Conservation (phyloP, 2,888 invertebrate species). For the Drosophila formosana region DNA sequence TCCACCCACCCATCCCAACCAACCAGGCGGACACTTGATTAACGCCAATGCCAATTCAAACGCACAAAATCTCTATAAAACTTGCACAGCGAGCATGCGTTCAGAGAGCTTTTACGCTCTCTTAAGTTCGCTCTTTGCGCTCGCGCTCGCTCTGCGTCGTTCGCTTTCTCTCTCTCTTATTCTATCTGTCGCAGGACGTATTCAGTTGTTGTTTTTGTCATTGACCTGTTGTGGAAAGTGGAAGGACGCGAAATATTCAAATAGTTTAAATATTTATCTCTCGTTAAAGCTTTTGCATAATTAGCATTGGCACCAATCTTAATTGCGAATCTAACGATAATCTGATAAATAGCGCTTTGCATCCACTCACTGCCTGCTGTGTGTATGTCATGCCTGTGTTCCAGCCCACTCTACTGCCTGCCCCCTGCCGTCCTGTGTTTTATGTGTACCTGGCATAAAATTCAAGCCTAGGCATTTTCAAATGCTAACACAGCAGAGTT, state of each 20-base stretch:
- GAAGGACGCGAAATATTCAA: slow-evolving; percentile 22
- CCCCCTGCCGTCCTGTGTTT: slow-evolving; percentile 13
- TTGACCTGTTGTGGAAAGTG: slow-evolving; percentile 74
- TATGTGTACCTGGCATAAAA: slow-evolving; percentile 60
- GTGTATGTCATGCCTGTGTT: background rate
- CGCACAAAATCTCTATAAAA: slow-evolving; percentile 78
- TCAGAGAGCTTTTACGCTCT: slow-evolving; percentile 58
- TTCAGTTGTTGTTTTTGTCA: slow-evolving; percentile 73
- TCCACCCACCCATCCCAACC: slow-evolving; percentile 48
- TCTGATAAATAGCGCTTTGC: background rate
- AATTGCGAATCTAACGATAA: background rate
- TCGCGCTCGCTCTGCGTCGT: background rate
- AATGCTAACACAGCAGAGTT: slow-evolving; percentile 42
- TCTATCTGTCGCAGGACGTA: slow-evolving; percentile 15
- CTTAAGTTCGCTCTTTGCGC: background rate
- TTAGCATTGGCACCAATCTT: background rate
- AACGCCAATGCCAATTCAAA: slow-evolving; percentile 78
- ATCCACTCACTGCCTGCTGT: background rate
- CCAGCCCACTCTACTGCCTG: background rate
- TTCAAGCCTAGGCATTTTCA: slow-evolving; percentile 45
- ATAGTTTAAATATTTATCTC: slow-evolving; percentile 22
- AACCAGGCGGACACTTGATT: slow-evolving; percentile 68
- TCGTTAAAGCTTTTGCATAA: background rate
- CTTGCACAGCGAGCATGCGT: slow-evolving; percentile 74
- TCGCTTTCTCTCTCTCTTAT: background rate